Evolutionary conservation across 2,888 invertebrate genomes (phyloP), one percentile per base, ranked within the genome.

Genomic region (Bombylius discolor): DNA sequence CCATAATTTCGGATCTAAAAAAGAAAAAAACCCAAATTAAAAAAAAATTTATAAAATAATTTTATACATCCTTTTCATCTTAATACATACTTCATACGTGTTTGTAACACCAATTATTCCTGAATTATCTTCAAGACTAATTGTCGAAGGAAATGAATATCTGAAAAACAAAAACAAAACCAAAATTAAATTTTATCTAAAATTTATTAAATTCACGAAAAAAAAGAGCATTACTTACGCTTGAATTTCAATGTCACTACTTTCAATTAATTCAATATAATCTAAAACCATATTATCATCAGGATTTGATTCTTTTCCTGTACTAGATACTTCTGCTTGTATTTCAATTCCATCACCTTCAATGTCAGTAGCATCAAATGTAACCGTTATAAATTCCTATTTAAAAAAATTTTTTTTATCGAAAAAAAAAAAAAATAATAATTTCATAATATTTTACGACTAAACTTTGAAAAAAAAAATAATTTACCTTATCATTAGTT

Each of bases 231-330:
- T n/a, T 33, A 48, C 67, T 65, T 62, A 74, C 74, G 73, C 73
- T 11, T 65, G 65, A 4, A 70, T 68, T 64, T 73, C 73, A 36
- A 74, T 67, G 61, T 71, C 68, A n/a, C 72, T 74, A 57, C 64
- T 69, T 59, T 74, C 71, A 45, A 58, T 61, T n/a, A 74, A 60
- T 4, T 65, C 57, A 34, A 74, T 69, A 4, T 65, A 53, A 58
- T 66, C 68, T 1, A 51, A 63, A 11, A 66, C 60, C 32, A 64
- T 57, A 59, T 74, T 74, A 56, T 73, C 68, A 11, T 42, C 52
- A 0, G 68, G 65, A 59, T 65, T 69, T 5, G 60, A 56, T 55
- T 74, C 74, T 14, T 64, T 62, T 14, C 74, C 73, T 4, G 74
- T 72, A 59, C 73, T 74, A 42, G 68, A 73, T 7, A 72, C 71